Conservation (phyloP, 2,797 vertebrate genomes). For the Chelon auratus region DNA sequence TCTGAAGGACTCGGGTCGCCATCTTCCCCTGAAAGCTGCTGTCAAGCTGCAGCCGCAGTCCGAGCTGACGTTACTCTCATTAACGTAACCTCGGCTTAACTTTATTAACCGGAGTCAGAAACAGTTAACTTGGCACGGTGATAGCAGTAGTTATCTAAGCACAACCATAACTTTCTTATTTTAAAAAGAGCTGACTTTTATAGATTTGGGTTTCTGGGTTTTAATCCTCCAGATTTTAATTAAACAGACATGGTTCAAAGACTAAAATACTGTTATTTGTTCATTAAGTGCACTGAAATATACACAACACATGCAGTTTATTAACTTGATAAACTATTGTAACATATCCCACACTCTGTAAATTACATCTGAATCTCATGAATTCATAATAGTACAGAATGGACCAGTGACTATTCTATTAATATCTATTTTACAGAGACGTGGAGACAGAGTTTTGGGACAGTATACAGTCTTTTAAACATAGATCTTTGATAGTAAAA, state of each 20-base stretch:
- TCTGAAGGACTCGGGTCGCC: slow-evolving; percentile 89
- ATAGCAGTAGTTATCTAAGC: too few relatives aligned
- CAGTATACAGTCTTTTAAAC: background rate
- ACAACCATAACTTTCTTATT: too few relatives aligned
- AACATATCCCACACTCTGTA: too few relatives aligned
- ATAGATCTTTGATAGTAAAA: background rate
- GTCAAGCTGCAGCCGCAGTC: slow-evolving; percentile 29
- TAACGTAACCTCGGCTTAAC: slow-evolving; percentile 6
- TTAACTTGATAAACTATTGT: background rate
- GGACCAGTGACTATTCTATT: background rate
- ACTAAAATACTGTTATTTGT: background rate
- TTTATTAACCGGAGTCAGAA: background rate
- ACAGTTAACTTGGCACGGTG: background rate
- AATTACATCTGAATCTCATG: background rate
- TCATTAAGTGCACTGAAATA: background rate
- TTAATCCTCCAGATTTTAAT: too few relatives aligned
- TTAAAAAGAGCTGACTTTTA: too few relatives aligned
- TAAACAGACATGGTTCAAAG: too few relatives aligned
- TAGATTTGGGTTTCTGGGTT: too few relatives aligned
- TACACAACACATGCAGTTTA: background rate
- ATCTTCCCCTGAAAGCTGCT: slow-evolving; percentile 82
- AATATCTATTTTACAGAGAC: too few relatives aligned
- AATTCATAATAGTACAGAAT: background rate
- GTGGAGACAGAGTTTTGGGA: too few relatives aligned
- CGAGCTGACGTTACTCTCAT: slow-evolving; percentile 20